phyloP scores from a whole-genome alignment of 2,113 vertebrate species.

The Butastur rufipennis region DNA sequence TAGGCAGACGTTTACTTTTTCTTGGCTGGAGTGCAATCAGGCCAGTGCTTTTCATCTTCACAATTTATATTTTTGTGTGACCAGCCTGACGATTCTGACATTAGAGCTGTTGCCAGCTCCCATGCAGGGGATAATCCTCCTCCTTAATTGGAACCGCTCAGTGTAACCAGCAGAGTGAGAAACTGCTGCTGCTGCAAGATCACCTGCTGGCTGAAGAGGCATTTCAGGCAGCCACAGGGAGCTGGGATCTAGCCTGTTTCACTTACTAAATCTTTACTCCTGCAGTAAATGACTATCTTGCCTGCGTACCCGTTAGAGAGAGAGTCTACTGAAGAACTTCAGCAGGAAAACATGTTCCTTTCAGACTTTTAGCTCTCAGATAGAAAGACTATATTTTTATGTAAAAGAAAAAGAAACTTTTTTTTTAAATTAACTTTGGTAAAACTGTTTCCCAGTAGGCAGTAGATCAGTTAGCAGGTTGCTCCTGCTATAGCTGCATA shows the following conservation, averaged over 20 bases:
- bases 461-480: neutral
- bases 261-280: neutral
- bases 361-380: neutral
- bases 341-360: neutral
- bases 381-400: neutral
- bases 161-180: neutral
- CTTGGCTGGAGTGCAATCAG: neutral
- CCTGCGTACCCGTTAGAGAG: accelerated
- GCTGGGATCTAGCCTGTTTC: neutral
- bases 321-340: neutral
- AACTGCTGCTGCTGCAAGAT: neutral
- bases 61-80: neutral
- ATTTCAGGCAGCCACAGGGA: conserved; percentile 1
- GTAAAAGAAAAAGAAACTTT: neutral
- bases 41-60: neutral
- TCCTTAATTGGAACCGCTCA: neutral
- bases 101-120: neutral
- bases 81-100: neutral
- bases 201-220: neutral
- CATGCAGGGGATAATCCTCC: conserved; percentile 11
- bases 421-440: neutral
- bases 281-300: neutral
- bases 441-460: neutral
- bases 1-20: neutral
- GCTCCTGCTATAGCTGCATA: neutral